Evolutionary conservation across 2,888 invertebrate genomes (phyloP).

Genomic region (Malthinus seriepunctatus): DNA sequence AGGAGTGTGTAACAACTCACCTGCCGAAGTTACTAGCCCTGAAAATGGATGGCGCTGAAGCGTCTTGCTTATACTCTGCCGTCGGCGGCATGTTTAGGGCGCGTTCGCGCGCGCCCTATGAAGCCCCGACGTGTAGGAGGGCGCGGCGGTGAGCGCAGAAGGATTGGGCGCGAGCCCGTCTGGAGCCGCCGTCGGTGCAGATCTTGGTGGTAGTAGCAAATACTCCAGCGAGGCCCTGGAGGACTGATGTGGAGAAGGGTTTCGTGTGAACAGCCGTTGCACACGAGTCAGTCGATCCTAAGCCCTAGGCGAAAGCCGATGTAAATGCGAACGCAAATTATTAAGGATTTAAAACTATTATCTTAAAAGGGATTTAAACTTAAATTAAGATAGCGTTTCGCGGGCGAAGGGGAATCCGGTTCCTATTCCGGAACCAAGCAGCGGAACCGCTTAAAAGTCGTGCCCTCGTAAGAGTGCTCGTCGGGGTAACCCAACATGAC

Average conservation of each 20-base stretch:
- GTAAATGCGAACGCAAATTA: constrained; percentile 49
- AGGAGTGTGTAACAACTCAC: constrained; percentile 61
- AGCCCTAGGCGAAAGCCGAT: constrained; percentile 59
- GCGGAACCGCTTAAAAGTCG: constrained; percentile 57
- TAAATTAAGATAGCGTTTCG: constrained; percentile 54
- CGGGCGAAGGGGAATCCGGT: constrained; percentile 63
- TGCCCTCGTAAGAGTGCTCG: constrained; percentile 54
- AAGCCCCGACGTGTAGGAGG: constrained; percentile 66
- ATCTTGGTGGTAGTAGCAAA: constrained; percentile 72
- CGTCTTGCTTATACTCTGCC: constrained; percentile 59
- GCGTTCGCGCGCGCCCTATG: constrained; percentile 52
- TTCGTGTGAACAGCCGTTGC: constrained; percentile 66
- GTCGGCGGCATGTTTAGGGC: constrained; percentile 44
- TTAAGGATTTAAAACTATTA: too few species aligned
- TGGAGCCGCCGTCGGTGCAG: constrained; percentile 59
- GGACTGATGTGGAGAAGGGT: constrained; percentile 65
- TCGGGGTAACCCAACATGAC: constrained; percentile 58
- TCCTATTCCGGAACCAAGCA: constrained; percentile 64
- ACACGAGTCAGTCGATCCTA: constrained; percentile 64
- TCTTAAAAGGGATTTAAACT: too few species aligned
- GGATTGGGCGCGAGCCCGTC: constrained; percentile 57
- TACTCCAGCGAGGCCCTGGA: constrained; percentile 66
- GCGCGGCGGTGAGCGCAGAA: constrained; percentile 63
- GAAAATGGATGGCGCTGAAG: constrained; percentile 68
- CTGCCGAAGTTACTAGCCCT: constrained; percentile 65